Evolutionary conservation across 1,140 invertebrate species (phyloP).

Genomic region (Brachionus sp.): DNA sequence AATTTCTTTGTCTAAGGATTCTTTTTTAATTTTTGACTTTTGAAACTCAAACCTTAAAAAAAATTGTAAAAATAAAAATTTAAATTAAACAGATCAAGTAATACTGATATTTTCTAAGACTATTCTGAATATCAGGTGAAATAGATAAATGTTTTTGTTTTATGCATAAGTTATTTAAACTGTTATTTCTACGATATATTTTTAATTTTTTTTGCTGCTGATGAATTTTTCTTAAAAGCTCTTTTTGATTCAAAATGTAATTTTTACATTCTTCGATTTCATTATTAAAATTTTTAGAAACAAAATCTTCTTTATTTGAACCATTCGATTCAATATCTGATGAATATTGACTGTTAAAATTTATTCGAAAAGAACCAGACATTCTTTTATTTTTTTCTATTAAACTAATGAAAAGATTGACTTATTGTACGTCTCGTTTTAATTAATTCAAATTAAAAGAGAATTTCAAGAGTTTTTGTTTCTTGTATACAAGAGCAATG

Average conservation of each 20-base stretch:
- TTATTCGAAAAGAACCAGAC: conserved; percentile 1
- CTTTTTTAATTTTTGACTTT: conserved; percentile 8
- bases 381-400: neutral
- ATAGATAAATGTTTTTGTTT: neutral
- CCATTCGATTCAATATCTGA: neutral
- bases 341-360: neutral
- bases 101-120: neutral
- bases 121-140: neutral
- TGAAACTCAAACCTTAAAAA: conserved; percentile 2
- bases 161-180: neutral
- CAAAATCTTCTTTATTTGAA: neutral
- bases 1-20: conserved; percentile 11
- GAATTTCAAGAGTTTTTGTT: neutral
- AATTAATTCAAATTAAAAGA: conserved; percentile 1
- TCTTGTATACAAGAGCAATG: neutral
- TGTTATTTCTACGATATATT: neutral
- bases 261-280: conserved; percentile 32
- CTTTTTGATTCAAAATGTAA: conserved; percentile 37
- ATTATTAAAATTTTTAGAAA: neutral
- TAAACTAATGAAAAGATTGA: neutral
- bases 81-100: too few species aligned
- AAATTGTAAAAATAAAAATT: neutral
- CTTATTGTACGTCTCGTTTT: neutral
- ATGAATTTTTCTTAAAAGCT: conserved; percentile 31
- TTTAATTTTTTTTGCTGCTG: conserved; percentile 37